Conservation (phyloP, 2,113 vertebrate species). For the Nansenia antarctica region DNA sequence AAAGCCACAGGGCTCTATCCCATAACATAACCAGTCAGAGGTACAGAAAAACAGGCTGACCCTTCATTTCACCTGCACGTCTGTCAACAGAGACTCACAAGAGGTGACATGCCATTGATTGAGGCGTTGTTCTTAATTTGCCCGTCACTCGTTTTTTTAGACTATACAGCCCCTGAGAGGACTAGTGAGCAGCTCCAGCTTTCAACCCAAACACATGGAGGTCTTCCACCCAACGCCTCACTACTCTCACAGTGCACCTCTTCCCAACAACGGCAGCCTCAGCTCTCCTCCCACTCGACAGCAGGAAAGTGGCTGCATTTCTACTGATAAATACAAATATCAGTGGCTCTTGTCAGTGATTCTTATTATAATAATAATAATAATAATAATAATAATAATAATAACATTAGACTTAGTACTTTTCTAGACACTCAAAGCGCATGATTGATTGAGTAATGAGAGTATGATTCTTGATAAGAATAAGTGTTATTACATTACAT, state of each 20-base stretch:
- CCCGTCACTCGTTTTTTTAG: neutral
- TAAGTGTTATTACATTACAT: neutral
- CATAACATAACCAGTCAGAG: neutral
- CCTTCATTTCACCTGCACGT: neutral
- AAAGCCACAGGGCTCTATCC: neutral
- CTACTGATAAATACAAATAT: neutral
- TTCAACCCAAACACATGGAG: slow-evolving; percentile 31
- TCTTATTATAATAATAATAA: too few species aligned
- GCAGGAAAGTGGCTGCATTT: slow-evolving; percentile 32
- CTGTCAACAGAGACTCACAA: slow-evolving; percentile 2
- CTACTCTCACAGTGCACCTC: slow-evolving; percentile 30
- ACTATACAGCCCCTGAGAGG: slow-evolving; percentile 38
- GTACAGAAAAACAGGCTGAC: neutral
- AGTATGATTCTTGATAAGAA: slow-evolving; percentile 1
- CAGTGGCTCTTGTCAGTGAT: too few species aligned
- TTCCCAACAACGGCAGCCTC: slow-evolving; percentile 12
- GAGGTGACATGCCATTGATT: slow-evolving; percentile 6
- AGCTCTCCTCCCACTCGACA: slow-evolving; percentile 36
- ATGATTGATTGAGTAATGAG: neutral
- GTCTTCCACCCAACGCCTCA: slow-evolving; percentile 37
- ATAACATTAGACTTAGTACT: neutral
- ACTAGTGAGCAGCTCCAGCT: slow-evolving; percentile 36
- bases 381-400: too few species aligned
- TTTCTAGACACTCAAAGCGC: neutral
- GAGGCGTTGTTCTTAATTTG: neutral